Percentiles rank a stretch among this genome's conserved stretches.
Conservation (phyloP, 2,113 vertebrate species). For the Baryphthengus martii region DNA sequence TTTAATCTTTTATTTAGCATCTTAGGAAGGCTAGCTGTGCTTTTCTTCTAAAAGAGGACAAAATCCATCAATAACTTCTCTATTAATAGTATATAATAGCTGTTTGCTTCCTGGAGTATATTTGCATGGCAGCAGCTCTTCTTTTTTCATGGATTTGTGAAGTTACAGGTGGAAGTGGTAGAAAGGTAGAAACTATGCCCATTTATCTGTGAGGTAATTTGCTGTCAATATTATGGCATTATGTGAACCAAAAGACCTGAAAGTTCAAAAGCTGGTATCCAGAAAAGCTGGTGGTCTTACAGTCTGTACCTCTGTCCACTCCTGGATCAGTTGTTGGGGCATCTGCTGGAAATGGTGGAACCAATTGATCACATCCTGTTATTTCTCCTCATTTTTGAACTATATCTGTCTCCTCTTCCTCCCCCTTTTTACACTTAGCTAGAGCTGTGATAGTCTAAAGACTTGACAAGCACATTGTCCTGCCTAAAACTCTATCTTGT, state of each 20-base stretch:
- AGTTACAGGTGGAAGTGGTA: not conserved
- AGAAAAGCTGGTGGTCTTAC: not conserved
- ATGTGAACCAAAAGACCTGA: not conserved
- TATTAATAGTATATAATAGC: not conserved
- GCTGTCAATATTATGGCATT: not conserved
- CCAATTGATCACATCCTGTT: not conserved
- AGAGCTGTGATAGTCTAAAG: not conserved
- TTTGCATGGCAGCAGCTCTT: not conserved
- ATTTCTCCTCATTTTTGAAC: not conserved
- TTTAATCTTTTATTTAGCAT: not conserved
- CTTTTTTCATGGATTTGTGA: not conserved
- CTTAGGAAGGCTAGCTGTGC: not conserved
- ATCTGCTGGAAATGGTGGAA: not conserved
- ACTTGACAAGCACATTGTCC: not conserved
- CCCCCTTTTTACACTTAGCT: not conserved
- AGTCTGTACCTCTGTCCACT: not conserved
- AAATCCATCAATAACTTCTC: not conserved
- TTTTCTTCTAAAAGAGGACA: not conserved
- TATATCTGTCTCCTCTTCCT: not conserved
- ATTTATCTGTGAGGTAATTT: not conserved
- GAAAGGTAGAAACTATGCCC: not conserved
- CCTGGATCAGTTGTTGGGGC: accelerated
- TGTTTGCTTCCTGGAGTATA: not conserved
- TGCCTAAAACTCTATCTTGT: not conserved
- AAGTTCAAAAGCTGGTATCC: not conserved